Percentiles rank a stretch among this genome's conserved stretches.
These are phyloP conservation scores for Tolmerus cingulatus DNA, from an alignment of 2,888 invertebrate genomes.

Conservation along the genomic window DNA sequence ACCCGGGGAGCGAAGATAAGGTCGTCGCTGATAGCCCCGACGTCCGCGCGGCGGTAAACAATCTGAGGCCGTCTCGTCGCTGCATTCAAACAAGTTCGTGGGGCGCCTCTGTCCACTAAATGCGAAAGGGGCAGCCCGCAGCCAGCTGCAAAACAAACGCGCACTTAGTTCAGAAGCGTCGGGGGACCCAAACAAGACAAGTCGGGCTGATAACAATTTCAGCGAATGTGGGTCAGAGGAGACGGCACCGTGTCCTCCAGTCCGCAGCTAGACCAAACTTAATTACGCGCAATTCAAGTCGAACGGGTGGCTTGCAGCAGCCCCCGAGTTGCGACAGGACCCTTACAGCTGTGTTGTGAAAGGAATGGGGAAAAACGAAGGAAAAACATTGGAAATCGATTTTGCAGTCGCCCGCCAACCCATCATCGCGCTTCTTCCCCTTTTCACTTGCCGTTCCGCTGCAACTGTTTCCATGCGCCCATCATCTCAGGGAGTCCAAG, in stretches of 20 bases:
- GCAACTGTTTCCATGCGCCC: slow-evolving; percentile 41
- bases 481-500: background rate
- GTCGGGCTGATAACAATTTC: background rate
- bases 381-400: slow-evolving; percentile 42
- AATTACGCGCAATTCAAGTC: background rate
- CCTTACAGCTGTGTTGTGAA: slow-evolving; percentile 30
- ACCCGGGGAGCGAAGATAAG: background rate
- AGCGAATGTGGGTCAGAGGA: background rate
- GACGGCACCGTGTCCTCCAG: background rate
- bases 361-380: background rate
- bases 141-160: background rate
- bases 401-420: slow-evolving; percentile 43
- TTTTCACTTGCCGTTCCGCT: slow-evolving; percentile 1
- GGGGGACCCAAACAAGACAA: background rate
- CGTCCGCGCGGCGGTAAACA: background rate
- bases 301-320: background rate
- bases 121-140: background rate
- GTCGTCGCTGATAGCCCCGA: background rate
- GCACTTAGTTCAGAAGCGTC: background rate
- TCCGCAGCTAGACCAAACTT: background rate
- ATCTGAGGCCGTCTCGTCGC: background rate
- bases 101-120: background rate
- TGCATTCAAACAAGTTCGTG: background rate
- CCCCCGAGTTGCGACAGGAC: background rate
- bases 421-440: background rate